phyloP scores from a whole-genome alignment of 2,113 vertebrate species.

The Lepidothrix coronata region DNA sequence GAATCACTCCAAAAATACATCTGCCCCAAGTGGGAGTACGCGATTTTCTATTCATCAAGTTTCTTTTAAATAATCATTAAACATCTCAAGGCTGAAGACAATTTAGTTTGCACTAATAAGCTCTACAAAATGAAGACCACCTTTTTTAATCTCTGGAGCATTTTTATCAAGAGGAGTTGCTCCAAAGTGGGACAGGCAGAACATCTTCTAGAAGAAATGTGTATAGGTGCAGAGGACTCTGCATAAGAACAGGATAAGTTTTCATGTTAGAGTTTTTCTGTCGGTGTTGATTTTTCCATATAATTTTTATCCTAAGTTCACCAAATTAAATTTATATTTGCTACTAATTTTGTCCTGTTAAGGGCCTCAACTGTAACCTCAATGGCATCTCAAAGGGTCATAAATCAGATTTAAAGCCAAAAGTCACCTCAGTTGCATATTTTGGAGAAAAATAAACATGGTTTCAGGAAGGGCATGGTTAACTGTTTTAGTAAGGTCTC shows the following conservation, averaged over 20 bases:
- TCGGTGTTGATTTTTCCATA: background rate
- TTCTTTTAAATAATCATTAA: constrained; percentile 49
- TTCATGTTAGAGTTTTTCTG: background rate
- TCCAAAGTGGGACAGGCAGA: background rate
- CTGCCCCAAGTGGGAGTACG: constrained; percentile 5
- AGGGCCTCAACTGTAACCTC: background rate
- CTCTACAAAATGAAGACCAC: background rate
- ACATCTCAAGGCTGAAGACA: background rate
- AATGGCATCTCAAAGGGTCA: background rate
- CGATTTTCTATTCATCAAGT: background rate
- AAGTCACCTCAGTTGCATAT: background rate
- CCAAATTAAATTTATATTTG: background rate
- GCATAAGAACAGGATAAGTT: background rate
- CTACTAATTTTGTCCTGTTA: background rate
- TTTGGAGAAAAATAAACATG: background rate
- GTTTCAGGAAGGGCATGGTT: background rate
- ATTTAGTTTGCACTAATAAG: background rate
- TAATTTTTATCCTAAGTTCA: background rate
- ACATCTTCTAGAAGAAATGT: background rate
- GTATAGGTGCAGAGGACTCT: background rate
- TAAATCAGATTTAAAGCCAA: background rate
- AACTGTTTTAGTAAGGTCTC: background rate
- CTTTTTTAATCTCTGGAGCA: background rate
- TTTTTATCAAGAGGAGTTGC: background rate
- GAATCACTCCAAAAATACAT: constrained; percentile 29